Conservation (phyloP, 2,888 invertebrate species). For the Cepaea hortensis region DNA sequence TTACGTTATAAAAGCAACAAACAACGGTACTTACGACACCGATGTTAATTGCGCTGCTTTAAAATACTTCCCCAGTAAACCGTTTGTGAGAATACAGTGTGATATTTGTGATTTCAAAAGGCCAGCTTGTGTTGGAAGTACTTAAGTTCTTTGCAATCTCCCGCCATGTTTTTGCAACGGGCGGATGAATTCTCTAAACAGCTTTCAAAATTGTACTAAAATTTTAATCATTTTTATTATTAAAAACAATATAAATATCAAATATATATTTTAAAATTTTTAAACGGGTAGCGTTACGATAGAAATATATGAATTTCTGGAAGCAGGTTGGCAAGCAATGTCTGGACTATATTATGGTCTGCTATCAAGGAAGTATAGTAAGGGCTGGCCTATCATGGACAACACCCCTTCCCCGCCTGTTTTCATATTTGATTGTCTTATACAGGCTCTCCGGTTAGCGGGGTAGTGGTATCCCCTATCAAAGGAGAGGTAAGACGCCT, state of each 20-base stretch:
- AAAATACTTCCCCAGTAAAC: neutral
- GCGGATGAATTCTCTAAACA: constrained; percentile 34
- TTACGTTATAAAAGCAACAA: neutral
- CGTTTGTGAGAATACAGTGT: neutral
- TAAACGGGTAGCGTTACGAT: neutral
- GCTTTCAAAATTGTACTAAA: constrained; percentile 3
- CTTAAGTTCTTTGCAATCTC: constrained; percentile 43
- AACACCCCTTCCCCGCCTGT: constrained; percentile 22
- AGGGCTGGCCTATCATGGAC: neutral
- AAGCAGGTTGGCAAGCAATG: neutral
- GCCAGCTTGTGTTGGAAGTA: neutral
- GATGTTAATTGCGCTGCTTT: too few relatives aligned
- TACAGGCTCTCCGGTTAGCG: neutral
- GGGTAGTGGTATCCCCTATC: too few relatives aligned
- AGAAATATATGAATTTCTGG: neutral
- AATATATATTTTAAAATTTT: neutral
- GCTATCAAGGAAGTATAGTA: constrained; percentile 23
- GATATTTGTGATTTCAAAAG: neutral
- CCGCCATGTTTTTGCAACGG: constrained; percentile 50
- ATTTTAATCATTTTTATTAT: neutral
- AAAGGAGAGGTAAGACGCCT: too few relatives aligned
- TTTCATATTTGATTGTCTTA: neutral
- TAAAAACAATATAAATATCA: too few relatives aligned
- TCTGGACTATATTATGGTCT: constrained; percentile 20
- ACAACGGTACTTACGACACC: neutral